phyloP scores from a whole-genome alignment of 2,888 invertebrate species.

The Chloroclysta siterata region DNA sequence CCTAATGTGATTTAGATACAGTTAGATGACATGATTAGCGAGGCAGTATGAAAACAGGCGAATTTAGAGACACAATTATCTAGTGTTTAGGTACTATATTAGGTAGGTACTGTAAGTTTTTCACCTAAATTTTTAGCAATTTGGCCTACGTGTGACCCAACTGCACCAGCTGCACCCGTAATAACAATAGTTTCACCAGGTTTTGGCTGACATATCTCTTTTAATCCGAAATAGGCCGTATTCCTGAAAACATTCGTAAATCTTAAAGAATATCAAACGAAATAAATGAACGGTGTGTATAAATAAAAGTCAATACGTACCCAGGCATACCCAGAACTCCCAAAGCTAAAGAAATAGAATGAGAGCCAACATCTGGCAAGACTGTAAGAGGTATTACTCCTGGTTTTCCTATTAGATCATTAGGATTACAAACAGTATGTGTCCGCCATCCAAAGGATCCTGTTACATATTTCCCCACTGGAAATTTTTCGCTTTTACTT shows the following conservation, averaged over 20 bases:
- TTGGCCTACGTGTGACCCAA: slow-evolving; percentile 91
- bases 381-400: slow-evolving; percentile 66
- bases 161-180: slow-evolving; percentile 91
- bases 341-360: slow-evolving; percentile 86
- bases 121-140: slow-evolving; percentile 89
- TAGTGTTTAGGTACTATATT: not conserved
- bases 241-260: slow-evolving; percentile 74
- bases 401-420: slow-evolving; percentile 40
- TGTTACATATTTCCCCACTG: slow-evolving; percentile 86
- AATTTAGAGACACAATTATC: no score
- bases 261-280: not conserved
- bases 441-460: slow-evolving; percentile 88
- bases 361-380: slow-evolving; percentile 84
- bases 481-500: slow-evolving; percentile 87
- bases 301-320: slow-evolving; percentile 64
- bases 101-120: not conserved
- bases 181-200: slow-evolving; percentile 89
- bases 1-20: no score
- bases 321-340: slow-evolving; percentile 90
- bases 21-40: not conserved
- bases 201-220: slow-evolving; percentile 89
- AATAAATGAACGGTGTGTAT: not conserved
- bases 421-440: slow-evolving; percentile 70
- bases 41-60: not conserved
- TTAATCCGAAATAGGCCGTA: slow-evolving; percentile 90